phyloP scores from a whole-genome alignment of 2,888 invertebrate species.

The Calameuta filiformis region DNA sequence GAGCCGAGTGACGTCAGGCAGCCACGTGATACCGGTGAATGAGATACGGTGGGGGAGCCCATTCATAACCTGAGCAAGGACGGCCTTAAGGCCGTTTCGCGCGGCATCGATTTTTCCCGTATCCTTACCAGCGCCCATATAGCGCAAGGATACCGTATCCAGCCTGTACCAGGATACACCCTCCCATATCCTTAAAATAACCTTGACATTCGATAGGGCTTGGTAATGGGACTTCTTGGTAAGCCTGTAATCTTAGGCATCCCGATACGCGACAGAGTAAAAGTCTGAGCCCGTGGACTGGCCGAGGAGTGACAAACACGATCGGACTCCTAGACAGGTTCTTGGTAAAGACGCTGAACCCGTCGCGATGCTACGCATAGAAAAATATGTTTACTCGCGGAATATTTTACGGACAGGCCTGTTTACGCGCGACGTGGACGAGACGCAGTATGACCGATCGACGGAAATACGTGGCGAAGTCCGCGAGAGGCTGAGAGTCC shows the following conservation, averaged over 20 bases:
- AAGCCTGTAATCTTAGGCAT: background rate
- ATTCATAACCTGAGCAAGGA: slow-evolving; percentile 62
- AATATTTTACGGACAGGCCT: background rate
- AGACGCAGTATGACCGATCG: background rate
- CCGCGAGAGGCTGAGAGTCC: background rate
- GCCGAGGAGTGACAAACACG: background rate
- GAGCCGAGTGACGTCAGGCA: slow-evolving; percentile 37
- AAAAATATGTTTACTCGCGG: slow-evolving; percentile 16
- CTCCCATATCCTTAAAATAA: background rate
- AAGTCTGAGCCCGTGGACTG: background rate
- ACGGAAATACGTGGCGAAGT: background rate
- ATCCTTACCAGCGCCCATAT: background rate
- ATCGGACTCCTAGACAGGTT: background rate
- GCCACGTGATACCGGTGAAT: slow-evolving; percentile 44
- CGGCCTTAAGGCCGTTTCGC: slow-evolving; percentile 56
- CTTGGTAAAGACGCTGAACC: background rate
- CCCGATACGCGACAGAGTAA: background rate
- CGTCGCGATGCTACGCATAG: background rate
- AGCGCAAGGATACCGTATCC: background rate
- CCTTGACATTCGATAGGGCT: background rate
- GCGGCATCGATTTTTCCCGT: background rate
- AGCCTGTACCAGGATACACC: background rate
- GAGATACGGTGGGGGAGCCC: slow-evolving; percentile 41
- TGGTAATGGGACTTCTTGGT: background rate
- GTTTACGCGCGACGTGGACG: background rate